These are phyloP conservation scores for Cosmorhoe ocellata DNA, from an alignment of 2,888 invertebrate species.

Conservation along the genomic window DNA sequence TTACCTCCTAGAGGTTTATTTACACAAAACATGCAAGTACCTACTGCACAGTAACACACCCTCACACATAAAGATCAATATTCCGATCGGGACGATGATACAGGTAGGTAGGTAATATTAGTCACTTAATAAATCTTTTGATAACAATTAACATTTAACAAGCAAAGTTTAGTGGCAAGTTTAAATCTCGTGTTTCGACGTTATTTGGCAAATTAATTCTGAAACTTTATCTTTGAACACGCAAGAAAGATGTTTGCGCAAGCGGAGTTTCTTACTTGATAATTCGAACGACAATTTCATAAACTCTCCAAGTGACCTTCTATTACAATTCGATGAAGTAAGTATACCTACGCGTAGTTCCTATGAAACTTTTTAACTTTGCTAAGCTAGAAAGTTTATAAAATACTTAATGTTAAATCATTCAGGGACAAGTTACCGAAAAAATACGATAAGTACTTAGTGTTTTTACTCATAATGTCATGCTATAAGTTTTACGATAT, in stretches of 20 bases:
- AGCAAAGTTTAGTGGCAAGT: slow-evolving; percentile 70
- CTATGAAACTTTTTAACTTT: neutral
- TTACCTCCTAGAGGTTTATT: too few relatives aligned
- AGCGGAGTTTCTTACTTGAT: slow-evolving; percentile 61
- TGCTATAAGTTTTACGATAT: too few relatives aligned
- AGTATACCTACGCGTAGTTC: neutral
- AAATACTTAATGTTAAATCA: too few relatives aligned
- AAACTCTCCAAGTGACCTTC: slow-evolving; percentile 1
- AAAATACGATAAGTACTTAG: too few relatives aligned
- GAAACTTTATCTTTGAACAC: slow-evolving; percentile 71
- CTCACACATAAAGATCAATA: slow-evolving; percentile 7
- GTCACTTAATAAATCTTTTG: slow-evolving; percentile 50
- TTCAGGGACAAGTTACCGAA: too few relatives aligned
- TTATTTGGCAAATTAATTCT: slow-evolving; percentile 78
- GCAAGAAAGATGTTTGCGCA: slow-evolving; percentile 71
- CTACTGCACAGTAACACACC: too few relatives aligned
- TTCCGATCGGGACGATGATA: slow-evolving; percentile 10
- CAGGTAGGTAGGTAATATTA: slow-evolving; percentile 6
- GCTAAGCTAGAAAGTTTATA: neutral
- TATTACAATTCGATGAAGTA: neutral
- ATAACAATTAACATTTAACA: slow-evolving; percentile 76
- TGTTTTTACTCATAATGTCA: too few relatives aligned
- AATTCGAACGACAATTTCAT: slow-evolving; percentile 39
- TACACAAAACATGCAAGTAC: too few relatives aligned
- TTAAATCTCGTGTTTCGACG: slow-evolving; percentile 74